Percentiles rank a stretch among this genome's conserved stretches.
These are phyloP conservation scores for Brachylomia viminalis DNA, from an alignment of 2,888 invertebrate species.

Conservation along the genomic window DNA sequence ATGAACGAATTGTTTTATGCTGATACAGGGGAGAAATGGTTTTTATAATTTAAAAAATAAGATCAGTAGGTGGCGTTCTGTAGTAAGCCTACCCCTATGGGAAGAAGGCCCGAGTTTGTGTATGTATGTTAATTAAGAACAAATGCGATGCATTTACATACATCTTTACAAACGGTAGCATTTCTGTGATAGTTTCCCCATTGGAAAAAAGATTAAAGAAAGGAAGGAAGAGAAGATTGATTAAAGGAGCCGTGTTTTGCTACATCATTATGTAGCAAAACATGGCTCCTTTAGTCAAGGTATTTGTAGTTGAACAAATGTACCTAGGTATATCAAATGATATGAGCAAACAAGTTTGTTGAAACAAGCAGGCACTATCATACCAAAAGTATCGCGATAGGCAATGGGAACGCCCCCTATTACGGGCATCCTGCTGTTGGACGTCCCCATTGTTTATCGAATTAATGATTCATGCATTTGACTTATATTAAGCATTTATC, in stretches of 20 bases:
- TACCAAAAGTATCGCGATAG: neutral
- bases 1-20: conserved; percentile 15
- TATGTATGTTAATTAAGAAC: conserved; percentile 18
- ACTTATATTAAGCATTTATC: neutral
- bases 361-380: neutral
- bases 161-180: conserved; percentile 50
- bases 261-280: conserved; percentile 12
- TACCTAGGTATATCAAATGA: neutral
- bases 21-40: conserved; percentile 14
- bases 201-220: no score
- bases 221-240: no score
- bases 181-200: conserved; percentile 64
- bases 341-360: neutral
- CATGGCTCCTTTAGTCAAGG: neutral
- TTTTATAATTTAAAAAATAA: conserved; percentile 1
- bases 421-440: no score
- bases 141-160: conserved; percentile 63
- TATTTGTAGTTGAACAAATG: conserved; percentile 21
- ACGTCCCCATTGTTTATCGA: neutral
- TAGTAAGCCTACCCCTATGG: no score
- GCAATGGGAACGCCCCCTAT: conserved; percentile 25
- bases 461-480: conserved; percentile 1
- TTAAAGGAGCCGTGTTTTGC: no score
- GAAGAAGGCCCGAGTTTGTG: no score
- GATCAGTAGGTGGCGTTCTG: no score